Evolutionary conservation across 2,888 invertebrate species (phyloP), one percentile per base, ranked within the genome.

Genomic region (Volucella bombylans): DNA sequence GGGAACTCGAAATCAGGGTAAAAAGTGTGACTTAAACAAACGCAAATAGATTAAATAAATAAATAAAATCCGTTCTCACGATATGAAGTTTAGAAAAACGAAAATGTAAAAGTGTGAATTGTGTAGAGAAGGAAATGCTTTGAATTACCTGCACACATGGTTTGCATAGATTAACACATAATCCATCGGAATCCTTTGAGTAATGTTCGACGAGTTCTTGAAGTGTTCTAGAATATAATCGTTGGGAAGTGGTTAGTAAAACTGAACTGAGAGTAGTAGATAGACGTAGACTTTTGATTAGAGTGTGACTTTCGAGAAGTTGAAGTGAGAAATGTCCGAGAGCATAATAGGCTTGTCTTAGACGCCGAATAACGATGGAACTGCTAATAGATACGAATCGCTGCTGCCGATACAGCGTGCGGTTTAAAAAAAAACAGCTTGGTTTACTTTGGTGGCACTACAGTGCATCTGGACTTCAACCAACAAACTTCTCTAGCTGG

Each of bases 171-270:
- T 98, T 98, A 86, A 99, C 99, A 92, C 99, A 99, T 71, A 99
- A 94, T 14, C 99, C 99, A 92, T 99, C 99, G 14, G 99, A 97
- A 91, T 99, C 98, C 93, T 96, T 96, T 93, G 97, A 97, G 93
- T 99, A 99, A 92, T 99, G 98, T 89, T 98, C 97, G 57, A 99
- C 99, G 72, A 99, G 94, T 92, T 99, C 99, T 92, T 98, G 97
- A 65, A 99, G 94, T 12, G 98, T 98, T 88, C 98, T 95, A 67
- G 15, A 81, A 74, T 47, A 43, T 41, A 38, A 18, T 64, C 23
- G 47, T 67, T 12, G 49, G 14, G 47, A 18, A 49, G 12, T 14
- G 47, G 59, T 61, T 47, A 12, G 6, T 49, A 67, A 14, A 31
- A 41, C n/a, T 12, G 15, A 54, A 52, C 57, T 39, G 14, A 31